These are phyloP conservation scores for Choloepus hoffmanni DNA, from an alignment of 2,113 vertebrate species.

Conservation along the genomic window DNA sequence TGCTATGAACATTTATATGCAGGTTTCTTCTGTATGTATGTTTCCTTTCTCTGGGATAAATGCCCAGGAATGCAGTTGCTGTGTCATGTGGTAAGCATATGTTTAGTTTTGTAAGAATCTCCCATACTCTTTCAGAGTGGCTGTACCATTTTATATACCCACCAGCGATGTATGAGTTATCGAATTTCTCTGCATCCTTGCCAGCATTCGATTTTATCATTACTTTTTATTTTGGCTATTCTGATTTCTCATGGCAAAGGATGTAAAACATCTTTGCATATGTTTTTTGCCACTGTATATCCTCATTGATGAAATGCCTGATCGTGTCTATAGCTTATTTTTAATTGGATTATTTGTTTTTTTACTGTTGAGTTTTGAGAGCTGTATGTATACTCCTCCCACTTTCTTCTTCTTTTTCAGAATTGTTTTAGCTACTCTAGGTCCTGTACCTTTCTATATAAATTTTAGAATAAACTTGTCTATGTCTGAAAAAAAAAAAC, in stretches of 20 bases:
- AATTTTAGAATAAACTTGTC: neutral
- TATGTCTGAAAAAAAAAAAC: neutral
- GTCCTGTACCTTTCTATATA: neutral
- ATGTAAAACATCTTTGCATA: neutral
- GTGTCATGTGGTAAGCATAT: neutral
- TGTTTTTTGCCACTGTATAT: neutral
- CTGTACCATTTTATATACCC: neutral
- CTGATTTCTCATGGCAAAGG: neutral
- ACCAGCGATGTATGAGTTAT: neutral
- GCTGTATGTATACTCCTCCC: neutral
- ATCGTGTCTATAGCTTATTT: neutral
- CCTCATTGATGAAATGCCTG: neutral
- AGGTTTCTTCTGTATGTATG: neutral
- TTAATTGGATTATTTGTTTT: neutral
- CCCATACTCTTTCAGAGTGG: neutral
- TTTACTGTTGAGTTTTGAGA: neutral
- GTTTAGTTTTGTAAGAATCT: neutral
- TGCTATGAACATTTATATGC: neutral
- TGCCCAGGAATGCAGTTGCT: neutral
- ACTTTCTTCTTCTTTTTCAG: neutral
- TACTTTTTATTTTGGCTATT: neutral
- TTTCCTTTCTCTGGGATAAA: conserved; percentile 15
- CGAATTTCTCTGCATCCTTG: neutral
- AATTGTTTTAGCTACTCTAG: neutral
- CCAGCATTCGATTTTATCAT: neutral